These are phyloP conservation scores for Drosophila serrata DNA, from an alignment of 1,140 invertebrate species.

Conservation along the genomic window DNA sequence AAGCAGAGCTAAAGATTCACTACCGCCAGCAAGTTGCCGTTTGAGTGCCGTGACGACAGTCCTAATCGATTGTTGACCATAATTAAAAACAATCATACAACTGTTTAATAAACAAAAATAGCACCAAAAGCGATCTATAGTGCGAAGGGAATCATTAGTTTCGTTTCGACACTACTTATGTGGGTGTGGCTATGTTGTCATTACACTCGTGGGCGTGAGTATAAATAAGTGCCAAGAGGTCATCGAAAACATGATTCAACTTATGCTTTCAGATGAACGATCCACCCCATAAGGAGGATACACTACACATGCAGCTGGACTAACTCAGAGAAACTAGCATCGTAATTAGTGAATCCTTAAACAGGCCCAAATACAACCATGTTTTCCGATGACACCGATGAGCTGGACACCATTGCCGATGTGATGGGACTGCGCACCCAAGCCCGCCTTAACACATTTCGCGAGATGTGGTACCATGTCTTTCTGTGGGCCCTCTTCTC, in stretches of 20 bases:
- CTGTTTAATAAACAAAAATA: not conserved
- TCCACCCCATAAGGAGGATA: not conserved
- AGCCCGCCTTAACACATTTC: conserved; percentile 88
- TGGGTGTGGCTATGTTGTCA: not conserved
- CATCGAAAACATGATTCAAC: conserved; percentile 17
- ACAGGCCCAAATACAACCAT: conserved; percentile 64
- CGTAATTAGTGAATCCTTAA: conserved; percentile 23
- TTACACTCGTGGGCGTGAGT: conserved; percentile 24
- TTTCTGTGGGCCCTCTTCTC: conserved; percentile 96
- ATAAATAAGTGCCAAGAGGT: conserved; percentile 38
- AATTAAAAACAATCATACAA: conserved; percentile 37
- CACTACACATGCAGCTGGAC: conserved; percentile 13
- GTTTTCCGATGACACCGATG: conserved; percentile 87
- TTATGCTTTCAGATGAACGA: conserved; percentile 25
- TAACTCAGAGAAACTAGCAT: conserved; percentile 42
- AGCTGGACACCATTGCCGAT: conserved; percentile 88
- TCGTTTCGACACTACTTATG: not conserved
- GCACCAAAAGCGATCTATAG: conserved; percentile 6
- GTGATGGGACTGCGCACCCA: conserved; percentile 88
- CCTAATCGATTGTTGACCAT: conserved; percentile 44
- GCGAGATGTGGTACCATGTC: conserved; percentile 98
- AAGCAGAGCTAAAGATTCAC: conserved; percentile 30
- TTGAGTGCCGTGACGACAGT: conserved; percentile 16
- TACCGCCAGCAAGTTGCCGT: conserved; percentile 20
- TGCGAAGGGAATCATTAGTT: not conserved